Evolutionary conservation across 2,888 invertebrate genomes (phyloP), one percentile per base, ranked within the genome.

Genomic region (Nephrotoma appendiculata): DNA sequence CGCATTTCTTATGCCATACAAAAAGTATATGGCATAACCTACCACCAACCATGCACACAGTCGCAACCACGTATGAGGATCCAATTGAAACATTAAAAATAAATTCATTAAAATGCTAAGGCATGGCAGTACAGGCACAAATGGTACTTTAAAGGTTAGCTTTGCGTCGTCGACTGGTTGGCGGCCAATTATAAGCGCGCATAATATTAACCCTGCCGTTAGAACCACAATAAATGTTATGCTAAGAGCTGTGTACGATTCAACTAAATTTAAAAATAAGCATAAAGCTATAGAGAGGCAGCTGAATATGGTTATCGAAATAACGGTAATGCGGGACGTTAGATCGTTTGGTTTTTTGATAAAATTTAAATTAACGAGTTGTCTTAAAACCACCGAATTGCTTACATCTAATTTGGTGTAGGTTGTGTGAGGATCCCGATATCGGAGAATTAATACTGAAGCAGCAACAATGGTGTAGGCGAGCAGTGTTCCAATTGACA

Each of bases 401-500:
- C 89, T 19, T 87, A 90, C 3, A 89, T 91, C 89, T 89, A 93
- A 83, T 87, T 90, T 86, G 89, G 90, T 87, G 42, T 90, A 88
- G 1, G 90, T 90, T 6, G 42, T 12, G 19, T 86, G 48, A n/a
- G 90, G 89, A 86, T 91, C 90, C 88, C 91, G 90, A 85, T 93
- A 98, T 93, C 98, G 95, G 45, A 98, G 93, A 86, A 98, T 94
- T 7, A 98, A 93, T 1, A 98, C 97, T 89, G 97, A 96, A 87
- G 97, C 94, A 0, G 98, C 97, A 0, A 98, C 98, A 88, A 98
- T 97, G 2, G 97, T 96, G 90, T 98, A 98, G 0, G 98, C 98
- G 86, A 97, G 92, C 1, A 98, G 92, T 0, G 97, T 97, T 11
- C 97, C 97, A 89, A 98, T 98, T 7, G 98, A 98, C 97, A 98